Evolutionary conservation across 2,888 invertebrate species (phyloP).

Genomic region (Calliopum simillimum): DNA sequence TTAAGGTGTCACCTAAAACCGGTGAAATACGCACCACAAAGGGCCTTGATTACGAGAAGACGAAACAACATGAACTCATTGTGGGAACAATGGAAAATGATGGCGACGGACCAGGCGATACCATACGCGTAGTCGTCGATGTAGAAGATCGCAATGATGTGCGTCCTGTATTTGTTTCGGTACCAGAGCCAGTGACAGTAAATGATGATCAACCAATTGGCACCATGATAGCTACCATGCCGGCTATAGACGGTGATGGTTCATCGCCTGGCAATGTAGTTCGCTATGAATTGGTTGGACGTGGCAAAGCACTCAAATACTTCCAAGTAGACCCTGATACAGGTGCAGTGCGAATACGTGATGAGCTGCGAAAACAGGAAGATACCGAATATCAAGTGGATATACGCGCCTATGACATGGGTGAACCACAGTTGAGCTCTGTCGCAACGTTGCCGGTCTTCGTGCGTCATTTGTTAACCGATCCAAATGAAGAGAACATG

Average conservation of each 20-base stretch:
- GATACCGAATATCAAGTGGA: conserved; percentile 91
- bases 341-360: conserved; percentile 83
- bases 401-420: conserved; percentile 87
- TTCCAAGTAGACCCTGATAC: conserved; percentile 90
- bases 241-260: conserved; percentile 86
- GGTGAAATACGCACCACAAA: conserved; percentile 83
- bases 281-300: conserved; percentile 83
- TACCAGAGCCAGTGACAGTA: conserved; percentile 84
- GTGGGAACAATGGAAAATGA: conserved; percentile 88
- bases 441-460: conserved; percentile 85
- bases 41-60: conserved; percentile 83
- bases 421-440: conserved; percentile 85
- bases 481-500: conserved; percentile 70
- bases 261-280: conserved; percentile 85
- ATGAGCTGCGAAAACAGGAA: conserved; percentile 86
- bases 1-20: conserved; percentile 83
- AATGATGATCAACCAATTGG: conserved; percentile 88
- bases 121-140: conserved; percentile 71
- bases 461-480: conserved; percentile 83
- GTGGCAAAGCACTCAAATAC: conserved; percentile 84
- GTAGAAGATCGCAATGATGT: conserved; percentile 88
- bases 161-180: conserved; percentile 85
- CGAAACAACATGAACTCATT: conserved; percentile 78
- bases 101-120: conserved; percentile 76
- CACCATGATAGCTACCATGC: conserved; percentile 80